phyloP scores from a whole-genome alignment of 92 coral and sea anemone species.

The Anthopleura xanthogrammica region DNA sequence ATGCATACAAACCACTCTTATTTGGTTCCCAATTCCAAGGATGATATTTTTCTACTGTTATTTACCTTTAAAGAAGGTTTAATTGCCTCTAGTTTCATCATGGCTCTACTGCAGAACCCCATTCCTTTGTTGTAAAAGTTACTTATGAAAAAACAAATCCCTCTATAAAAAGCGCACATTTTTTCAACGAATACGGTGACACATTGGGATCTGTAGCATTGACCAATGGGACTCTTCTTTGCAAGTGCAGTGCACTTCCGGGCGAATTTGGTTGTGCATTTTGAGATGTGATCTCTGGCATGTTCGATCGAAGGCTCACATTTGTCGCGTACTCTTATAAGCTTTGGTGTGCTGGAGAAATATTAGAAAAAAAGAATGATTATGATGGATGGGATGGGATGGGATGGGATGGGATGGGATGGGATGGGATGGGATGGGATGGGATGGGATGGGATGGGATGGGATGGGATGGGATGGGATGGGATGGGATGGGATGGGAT shows the following conservation, averaged over 20 bases:
- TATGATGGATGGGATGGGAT: no score
- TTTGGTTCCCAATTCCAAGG: no score
- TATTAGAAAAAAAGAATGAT: neutral
- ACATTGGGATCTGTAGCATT: conserved; percentile 24
- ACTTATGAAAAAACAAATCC: conserved; percentile 14
- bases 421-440: no score
- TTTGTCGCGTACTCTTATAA: conserved; percentile 27
- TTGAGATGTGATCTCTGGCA: conserved; percentile 24
- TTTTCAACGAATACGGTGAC: conserved; percentile 14
- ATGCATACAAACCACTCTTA: no score
- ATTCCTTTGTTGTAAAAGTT: conserved; percentile 11
- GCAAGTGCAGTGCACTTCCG: conserved; percentile 22
- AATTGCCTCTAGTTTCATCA: conserved; percentile 6
- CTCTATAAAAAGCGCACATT: conserved; percentile 8
- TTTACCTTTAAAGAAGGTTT: conserved; percentile 31
- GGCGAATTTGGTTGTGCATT: conserved; percentile 7
- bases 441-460: no score
- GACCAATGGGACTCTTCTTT: conserved; percentile 8
- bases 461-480: no score
- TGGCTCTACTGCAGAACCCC: conserved; percentile 10
- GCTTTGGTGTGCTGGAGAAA: conserved; percentile 35
- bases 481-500: no score
- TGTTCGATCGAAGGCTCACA: conserved; percentile 36
- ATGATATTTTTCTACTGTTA: neutral
- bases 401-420: no score